A percentile compares a stretch with the other conserved stretches of the same genome.
These are phyloP conservation scores for Merodon equestris DNA, from an alignment of 2,888 invertebrate species.

Conservation along the genomic window DNA sequence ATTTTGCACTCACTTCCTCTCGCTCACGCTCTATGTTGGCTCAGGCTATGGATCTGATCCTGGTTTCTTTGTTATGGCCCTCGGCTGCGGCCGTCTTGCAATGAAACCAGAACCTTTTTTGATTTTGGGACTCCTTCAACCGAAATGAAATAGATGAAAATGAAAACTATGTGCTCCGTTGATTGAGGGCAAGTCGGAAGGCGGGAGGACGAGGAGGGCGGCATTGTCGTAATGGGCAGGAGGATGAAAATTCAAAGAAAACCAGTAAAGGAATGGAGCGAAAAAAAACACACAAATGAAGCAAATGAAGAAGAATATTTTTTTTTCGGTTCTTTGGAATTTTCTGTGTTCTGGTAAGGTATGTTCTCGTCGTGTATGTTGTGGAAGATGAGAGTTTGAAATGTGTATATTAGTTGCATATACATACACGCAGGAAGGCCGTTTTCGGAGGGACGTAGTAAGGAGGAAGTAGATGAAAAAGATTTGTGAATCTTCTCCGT, in stretches of 20 bases:
- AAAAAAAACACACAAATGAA: slow-evolving; percentile 27
- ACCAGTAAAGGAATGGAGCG: no score
- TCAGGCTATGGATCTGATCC: no score
- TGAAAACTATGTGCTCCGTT: slow-evolving; percentile 61
- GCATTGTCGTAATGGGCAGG: slow-evolving; percentile 53
- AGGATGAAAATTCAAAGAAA: slow-evolving; percentile 66
- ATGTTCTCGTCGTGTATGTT: slow-evolving; percentile 36
- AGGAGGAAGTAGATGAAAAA: slow-evolving; percentile 42
- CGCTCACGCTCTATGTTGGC: slow-evolving; percentile 29
- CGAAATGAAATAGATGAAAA: slow-evolving; percentile 68
- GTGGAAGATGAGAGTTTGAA: slow-evolving; percentile 64
- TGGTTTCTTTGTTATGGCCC: slow-evolving; percentile 1
- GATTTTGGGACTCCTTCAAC: slow-evolving; percentile 66
- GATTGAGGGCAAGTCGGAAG: slow-evolving; percentile 14
- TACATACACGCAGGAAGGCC: slow-evolving; percentile 17
- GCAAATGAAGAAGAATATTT: slow-evolving; percentile 43
- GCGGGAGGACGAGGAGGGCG: slow-evolving; percentile 6
- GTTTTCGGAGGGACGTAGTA: slow-evolving; percentile 16
- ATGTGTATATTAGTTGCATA: slow-evolving; percentile 64
- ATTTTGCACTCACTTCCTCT: slow-evolving; percentile 59
- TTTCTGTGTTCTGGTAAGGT: slow-evolving; percentile 56
- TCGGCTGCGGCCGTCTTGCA: not conserved
- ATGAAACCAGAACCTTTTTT: slow-evolving; percentile 36
- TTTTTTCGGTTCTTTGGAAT: slow-evolving; percentile 20
- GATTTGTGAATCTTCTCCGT: slow-evolving; percentile 52